phyloP scores from a whole-genome alignment of 2,797 vertebrate genomes.

The Bradypodion pumilum region DNA sequence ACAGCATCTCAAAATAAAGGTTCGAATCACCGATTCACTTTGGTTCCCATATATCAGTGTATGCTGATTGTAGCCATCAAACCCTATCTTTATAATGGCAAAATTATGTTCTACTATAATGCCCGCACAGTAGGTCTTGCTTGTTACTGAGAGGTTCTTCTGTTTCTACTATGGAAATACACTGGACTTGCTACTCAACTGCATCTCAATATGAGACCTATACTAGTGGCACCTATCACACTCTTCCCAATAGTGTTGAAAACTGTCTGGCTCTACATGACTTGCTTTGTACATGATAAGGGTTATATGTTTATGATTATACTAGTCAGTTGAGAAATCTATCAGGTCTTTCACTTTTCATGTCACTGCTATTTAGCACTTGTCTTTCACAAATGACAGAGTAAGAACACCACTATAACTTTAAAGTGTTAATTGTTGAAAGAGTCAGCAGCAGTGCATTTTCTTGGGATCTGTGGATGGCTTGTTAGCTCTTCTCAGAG shows the following conservation, averaged over 20 bases:
- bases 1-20: background rate
- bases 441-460: constrained; percentile 47
- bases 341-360: constrained; percentile 49
- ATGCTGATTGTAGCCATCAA: background rate
- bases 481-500: background rate
- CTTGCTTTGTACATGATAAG: constrained; percentile 59
- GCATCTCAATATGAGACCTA: background rate
- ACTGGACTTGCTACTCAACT: constrained; percentile 40
- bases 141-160: background rate
- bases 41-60: background rate
- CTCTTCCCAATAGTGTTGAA: constrained; percentile 38
- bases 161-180: constrained; percentile 31
- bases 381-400: constrained; percentile 59
- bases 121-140: background rate
- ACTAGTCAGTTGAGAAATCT: constrained; percentile 47
- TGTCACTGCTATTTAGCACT: constrained; percentile 52
- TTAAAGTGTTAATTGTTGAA: constrained; percentile 47
- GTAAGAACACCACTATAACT: constrained; percentile 45
- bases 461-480: constrained; percentile 7
- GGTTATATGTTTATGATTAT: constrained; percentile 44
- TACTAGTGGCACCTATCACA: rapidly evolving
- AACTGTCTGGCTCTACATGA: constrained; percentile 41
- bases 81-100: background rate
- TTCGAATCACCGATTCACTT: background rate
- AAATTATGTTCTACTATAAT: background rate